These are phyloP conservation scores for Pagetopsis macropterus DNA, from an alignment of 2,797 vertebrate genomes.

Conservation along the genomic window DNA sequence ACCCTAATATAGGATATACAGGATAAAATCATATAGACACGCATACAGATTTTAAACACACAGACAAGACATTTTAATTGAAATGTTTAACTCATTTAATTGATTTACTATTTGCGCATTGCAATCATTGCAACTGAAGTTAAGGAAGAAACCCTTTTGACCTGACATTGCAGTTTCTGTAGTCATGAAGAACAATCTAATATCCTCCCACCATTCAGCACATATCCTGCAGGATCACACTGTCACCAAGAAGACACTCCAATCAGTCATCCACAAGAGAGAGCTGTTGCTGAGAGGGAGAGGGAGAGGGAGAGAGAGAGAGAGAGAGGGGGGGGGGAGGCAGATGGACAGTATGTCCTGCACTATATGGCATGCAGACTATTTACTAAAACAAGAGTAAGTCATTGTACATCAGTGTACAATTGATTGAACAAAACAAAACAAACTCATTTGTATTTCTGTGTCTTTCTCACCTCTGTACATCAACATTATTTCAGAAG, in stretches of 20 bases:
- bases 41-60: not conserved
- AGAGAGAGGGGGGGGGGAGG: not conserved
- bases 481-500: too few relatives aligned
- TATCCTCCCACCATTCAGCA: not conserved
- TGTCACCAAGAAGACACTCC: conserved; percentile 16
- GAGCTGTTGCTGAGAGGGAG: not conserved
- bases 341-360: too few relatives aligned
- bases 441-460: too few relatives aligned
- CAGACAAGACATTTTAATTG: not conserved
- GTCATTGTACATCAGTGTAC: too few relatives aligned
- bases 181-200: not conserved
- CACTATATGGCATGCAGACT: not conserved
- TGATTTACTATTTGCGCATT: too few relatives aligned
- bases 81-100: not conserved
- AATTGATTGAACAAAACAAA: too few relatives aligned
- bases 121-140: not conserved
- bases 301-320: not conserved
- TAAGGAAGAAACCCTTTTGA: not conserved
- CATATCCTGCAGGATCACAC: not conserved
- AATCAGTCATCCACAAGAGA: conserved; percentile 52
- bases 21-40: not conserved
- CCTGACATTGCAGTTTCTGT: not conserved
- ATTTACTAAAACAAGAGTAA: not conserved
- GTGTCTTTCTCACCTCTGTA: too few relatives aligned
- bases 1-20: too few relatives aligned